Evolutionary conservation across 1,140 invertebrate genomes (phyloP).

Genomic region (Bombus haemorrhoidalis): DNA sequence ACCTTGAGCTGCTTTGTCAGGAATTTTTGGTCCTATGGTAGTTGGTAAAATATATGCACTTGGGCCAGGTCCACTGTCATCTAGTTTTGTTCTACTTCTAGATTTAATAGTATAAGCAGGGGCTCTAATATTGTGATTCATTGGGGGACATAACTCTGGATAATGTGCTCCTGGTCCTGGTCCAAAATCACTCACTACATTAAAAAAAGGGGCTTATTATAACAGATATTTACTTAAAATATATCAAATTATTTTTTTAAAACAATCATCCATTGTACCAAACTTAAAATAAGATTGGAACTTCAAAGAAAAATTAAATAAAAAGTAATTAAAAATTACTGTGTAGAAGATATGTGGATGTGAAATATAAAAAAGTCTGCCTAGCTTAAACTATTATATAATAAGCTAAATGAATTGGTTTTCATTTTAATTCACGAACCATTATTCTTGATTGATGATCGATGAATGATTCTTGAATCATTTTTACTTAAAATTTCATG

Average conservation of each 20-base stretch:
- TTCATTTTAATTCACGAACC: too few relatives aligned
- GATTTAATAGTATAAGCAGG: constrained; percentile 71
- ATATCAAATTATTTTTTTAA: neutral
- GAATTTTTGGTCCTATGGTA: constrained; percentile 76
- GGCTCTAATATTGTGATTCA: constrained; percentile 73
- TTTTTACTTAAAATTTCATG: too few relatives aligned
- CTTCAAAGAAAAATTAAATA: too few relatives aligned
- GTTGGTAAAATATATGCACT: constrained; percentile 74
- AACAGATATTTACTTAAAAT: neutral
- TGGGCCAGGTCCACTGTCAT: constrained; percentile 72
- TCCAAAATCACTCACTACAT: constrained; percentile 47
- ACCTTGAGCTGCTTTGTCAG: constrained; percentile 74
- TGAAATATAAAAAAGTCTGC: too few relatives aligned
- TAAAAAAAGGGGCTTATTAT: neutral
- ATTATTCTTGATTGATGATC: too few relatives aligned
- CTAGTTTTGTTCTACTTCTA: constrained; percentile 47
- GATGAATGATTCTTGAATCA: too few relatives aligned
- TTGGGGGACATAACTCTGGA: constrained; percentile 72
- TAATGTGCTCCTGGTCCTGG: constrained; percentile 79
- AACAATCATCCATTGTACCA: too few relatives aligned
- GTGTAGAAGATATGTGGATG: too few relatives aligned
- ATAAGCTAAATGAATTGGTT: too few relatives aligned
- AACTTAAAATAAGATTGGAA: too few relatives aligned
- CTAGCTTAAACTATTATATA: too few relatives aligned
- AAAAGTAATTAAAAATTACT: too few relatives aligned